phyloP scores from a whole-genome alignment of 2,888 invertebrate species.

The Hirudinaria manillensis region DNA sequence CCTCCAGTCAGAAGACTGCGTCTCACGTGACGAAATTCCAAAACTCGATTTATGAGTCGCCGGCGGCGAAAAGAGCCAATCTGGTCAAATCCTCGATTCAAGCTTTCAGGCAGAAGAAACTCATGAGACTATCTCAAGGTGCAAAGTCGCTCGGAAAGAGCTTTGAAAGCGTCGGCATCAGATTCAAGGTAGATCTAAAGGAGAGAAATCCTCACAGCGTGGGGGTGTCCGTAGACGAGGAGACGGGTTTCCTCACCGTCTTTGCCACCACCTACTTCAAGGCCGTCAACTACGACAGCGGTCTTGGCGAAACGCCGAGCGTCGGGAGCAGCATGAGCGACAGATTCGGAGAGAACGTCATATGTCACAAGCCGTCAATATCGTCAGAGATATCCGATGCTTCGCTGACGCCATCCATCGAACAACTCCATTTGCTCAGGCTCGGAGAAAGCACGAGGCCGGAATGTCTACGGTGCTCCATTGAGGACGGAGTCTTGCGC shows the following conservation, averaged over 20 bases:
- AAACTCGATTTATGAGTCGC: not conserved
- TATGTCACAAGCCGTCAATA: not conserved
- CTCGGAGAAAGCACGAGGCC: not conserved
- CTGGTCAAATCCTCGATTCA: slow-evolving; percentile 13
- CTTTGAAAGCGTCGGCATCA: not conserved
- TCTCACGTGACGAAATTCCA: not conserved
- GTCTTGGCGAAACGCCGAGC: slow-evolving; percentile 5
- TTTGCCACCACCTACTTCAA: slow-evolving; percentile 1
- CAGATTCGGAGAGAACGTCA: not conserved
- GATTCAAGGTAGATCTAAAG: slow-evolving; percentile 16
- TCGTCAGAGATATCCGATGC: not conserved
- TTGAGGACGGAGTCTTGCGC: slow-evolving; percentile 7
- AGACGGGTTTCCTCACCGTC: slow-evolving; percentile 9
- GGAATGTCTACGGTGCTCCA: slow-evolving; percentile 2
- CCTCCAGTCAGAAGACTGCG: not conserved
- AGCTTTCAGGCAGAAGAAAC: slow-evolving; percentile 3
- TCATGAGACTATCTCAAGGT: not conserved
- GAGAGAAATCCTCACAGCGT: slow-evolving; percentile 12
- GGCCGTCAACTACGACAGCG: not conserved
- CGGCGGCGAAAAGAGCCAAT: not conserved
- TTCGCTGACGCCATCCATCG: not conserved
- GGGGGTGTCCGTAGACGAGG: slow-evolving; percentile 12
- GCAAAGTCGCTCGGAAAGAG: not conserved
- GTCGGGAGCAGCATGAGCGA: slow-evolving; percentile 8
- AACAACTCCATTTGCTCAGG: slow-evolving; percentile 15